Evolutionary conservation across 2,888 invertebrate genomes (phyloP).

Genomic region (Panzeria rudis): DNA sequence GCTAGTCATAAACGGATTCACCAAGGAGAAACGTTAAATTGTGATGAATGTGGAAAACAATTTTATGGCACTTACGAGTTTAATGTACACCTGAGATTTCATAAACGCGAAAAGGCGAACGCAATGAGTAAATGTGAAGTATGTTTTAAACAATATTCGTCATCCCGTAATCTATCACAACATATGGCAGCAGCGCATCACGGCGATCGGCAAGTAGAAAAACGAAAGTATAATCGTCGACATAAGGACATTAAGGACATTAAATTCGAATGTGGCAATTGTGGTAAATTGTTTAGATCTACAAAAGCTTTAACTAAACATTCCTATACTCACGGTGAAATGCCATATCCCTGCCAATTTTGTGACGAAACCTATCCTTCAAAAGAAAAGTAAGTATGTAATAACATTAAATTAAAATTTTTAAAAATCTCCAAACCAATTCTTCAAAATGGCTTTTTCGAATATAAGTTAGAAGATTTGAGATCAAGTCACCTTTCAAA

Average conservation of each 20-base stretch:
- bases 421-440: no score
- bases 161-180: conserved; percentile 74
- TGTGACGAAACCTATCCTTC: conserved; percentile 75
- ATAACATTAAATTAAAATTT: no score
- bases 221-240: conserved; percentile 61
- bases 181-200: conserved; percentile 73
- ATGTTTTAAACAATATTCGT: conserved; percentile 75
- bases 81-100: conserved; percentile 76
- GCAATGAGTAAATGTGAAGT: conserved; percentile 73
- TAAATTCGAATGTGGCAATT: conserved; percentile 76
- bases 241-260: conserved; percentile 75
- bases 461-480: no score
- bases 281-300: conserved; percentile 75
- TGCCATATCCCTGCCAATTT: conserved; percentile 76
- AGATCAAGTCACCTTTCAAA: no score
- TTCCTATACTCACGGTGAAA: conserved; percentile 75
- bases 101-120: conserved; percentile 72
- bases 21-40: conserved; percentile 74
- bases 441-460: no score
- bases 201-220: background rate
- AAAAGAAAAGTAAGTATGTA: conserved; percentile 76
- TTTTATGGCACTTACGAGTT: conserved; percentile 76
- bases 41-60: conserved; percentile 73
- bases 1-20: conserved; percentile 75
- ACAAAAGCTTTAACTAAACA: conserved; percentile 77